Conservation (phyloP, 2,797 vertebrate species). For the Hippoglossus hippoglossus region DNA sequence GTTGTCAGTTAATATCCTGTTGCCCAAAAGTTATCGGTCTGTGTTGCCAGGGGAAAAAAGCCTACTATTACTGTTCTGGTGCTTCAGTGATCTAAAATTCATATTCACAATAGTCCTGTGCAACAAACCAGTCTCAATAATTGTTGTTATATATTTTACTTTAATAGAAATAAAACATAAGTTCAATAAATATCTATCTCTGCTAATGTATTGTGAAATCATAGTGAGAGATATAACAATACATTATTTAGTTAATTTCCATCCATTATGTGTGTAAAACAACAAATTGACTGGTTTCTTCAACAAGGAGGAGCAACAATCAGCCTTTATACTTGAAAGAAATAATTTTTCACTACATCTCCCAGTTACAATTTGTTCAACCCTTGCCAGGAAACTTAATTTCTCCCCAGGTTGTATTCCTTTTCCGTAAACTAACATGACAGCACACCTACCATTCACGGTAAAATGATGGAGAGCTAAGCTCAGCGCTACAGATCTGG, state of each 20-base stretch:
- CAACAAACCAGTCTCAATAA: no score
- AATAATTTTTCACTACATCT: not conserved
- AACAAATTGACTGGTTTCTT: no score
- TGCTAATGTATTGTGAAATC: no score
- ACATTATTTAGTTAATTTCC: no score
- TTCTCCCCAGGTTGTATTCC: not conserved
- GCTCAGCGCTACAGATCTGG: not conserved
- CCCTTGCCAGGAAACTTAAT: not conserved
- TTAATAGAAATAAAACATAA: no score
- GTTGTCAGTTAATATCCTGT: not conserved
- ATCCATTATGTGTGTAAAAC: no score
- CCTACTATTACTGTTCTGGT: not conserved
- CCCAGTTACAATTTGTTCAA: not conserved
- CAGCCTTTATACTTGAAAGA: not conserved
- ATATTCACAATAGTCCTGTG: not conserved
- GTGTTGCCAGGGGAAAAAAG: not conserved
- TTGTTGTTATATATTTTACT: no score
- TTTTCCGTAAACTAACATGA: not conserved
- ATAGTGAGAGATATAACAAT: no score
- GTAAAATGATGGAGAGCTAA: not conserved
- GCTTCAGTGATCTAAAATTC: conserved; percentile 5
- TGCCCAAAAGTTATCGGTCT: not conserved
- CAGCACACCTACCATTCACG: not conserved
- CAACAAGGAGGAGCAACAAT: not conserved
- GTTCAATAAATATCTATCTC: no score